Conservation (phyloP, 2,888 invertebrate genomes). For the Beris morrisii region DNA sequence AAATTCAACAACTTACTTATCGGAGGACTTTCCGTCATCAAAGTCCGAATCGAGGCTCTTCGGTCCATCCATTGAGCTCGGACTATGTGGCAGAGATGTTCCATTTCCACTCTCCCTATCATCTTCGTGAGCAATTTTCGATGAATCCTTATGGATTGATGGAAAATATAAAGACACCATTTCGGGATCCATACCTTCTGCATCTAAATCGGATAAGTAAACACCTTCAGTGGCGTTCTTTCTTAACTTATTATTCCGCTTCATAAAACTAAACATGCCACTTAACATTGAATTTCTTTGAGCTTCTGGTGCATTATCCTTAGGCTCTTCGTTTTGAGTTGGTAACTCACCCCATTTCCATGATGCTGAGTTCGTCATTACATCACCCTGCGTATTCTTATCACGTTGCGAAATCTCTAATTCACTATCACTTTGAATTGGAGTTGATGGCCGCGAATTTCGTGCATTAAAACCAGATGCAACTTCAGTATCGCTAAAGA, state of each 20-base stretch:
- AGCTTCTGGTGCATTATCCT: constrained; percentile 46
- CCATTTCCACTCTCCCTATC: constrained; percentile 97
- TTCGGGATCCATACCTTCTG: constrained; percentile 90
- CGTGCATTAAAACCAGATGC: constrained; percentile 60
- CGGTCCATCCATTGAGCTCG: constrained; percentile 81
- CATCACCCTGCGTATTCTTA: constrained; percentile 51
- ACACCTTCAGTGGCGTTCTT: constrained; percentile 69
- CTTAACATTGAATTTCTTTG: constrained; percentile 74
- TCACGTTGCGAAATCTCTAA: constrained; percentile 68
- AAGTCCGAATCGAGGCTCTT: constrained; percentile 82
- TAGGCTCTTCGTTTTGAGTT: constrained; percentile 45
- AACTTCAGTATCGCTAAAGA: constrained; percentile 92
- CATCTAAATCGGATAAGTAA: constrained; percentile 88
- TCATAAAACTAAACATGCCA: constrained; percentile 93
- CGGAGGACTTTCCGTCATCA: constrained; percentile 69
- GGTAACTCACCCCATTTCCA: constrained; percentile 94
- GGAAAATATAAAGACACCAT: constrained; percentile 86
- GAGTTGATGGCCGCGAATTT: constrained; percentile 75
- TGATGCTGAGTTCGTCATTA: constrained; percentile 57
- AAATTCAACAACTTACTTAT: constrained; percentile 53
- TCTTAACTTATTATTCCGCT: constrained; percentile 66
- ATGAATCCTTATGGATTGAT: constrained; percentile 47
- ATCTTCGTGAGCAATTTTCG: constrained; percentile 65
- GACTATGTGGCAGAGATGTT: constrained; percentile 91
- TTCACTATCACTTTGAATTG: constrained; percentile 93